Evolutionary conservation across 2,113 vertebrate genomes (phyloP).

Genomic region (Hirundichthys speculiger): DNA sequence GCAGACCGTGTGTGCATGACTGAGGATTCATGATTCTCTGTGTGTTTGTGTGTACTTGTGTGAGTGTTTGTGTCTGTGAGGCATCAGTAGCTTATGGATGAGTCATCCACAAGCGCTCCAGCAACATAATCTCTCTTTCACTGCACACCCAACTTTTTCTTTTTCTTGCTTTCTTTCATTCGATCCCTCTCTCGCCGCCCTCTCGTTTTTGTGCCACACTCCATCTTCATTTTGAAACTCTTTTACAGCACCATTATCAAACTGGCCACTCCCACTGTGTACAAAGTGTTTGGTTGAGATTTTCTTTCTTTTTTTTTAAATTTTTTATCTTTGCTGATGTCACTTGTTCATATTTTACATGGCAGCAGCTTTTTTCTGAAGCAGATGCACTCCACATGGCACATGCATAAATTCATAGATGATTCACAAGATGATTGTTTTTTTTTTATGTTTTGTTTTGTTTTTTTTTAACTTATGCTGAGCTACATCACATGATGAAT

Average conservation of each 20-base stretch:
- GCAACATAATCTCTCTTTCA: constrained; percentile 48
- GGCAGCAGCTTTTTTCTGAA: not conserved
- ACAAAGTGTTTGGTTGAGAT: constrained; percentile 23
- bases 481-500: not conserved
- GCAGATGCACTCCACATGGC: not conserved
- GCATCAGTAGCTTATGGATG: constrained; percentile 67
- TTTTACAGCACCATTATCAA: too few species aligned
- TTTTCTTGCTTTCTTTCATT: constrained; percentile 26
- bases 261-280: constrained; percentile 27
- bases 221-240: not conserved
- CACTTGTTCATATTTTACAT: too few species aligned
- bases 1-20: constrained; percentile 2
- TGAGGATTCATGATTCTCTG: constrained; percentile 26
- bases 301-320: not conserved
- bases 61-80: constrained; percentile 33
- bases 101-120: constrained; percentile 65
- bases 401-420: not conserved
- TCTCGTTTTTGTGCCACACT: constrained; percentile 3
- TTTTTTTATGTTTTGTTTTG: too few species aligned
- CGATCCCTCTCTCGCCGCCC: not conserved
- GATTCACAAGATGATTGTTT: too few species aligned
- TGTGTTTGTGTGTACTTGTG: constrained; percentile 16
- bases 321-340: too few species aligned
- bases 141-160: constrained; percentile 44
- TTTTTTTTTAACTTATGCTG: not conserved